These are phyloP conservation scores for Pangasius sanitwongsei DNA, from an alignment of 2,797 vertebrate genomes.

Conservation along the genomic window DNA sequence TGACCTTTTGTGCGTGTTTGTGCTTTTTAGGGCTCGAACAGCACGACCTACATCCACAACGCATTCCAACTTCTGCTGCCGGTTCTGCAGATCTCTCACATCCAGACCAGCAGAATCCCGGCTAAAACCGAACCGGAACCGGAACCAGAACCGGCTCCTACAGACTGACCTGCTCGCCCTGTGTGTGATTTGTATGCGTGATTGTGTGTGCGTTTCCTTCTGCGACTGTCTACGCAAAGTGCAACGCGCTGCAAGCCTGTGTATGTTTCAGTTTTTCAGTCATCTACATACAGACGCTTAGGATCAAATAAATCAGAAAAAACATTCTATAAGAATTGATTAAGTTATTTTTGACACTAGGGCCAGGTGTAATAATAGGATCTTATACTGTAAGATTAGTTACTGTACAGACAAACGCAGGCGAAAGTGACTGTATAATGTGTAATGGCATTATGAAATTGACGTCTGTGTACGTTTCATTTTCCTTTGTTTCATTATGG, in stretches of 20 bases:
- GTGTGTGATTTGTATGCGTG: neutral
- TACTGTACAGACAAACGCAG: neutral
- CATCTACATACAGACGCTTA: conserved; percentile 30
- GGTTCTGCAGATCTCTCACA: conserved; percentile 88
- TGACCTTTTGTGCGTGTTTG: neutral
- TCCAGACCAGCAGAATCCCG: conserved; percentile 76
- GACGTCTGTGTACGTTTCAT: neutral
- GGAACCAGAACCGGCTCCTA: conserved; percentile 43
- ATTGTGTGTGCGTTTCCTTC: conserved; percentile 18
- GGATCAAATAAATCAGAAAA: neutral
- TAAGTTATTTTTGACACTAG: conserved; percentile 3
- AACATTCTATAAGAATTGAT: neutral
- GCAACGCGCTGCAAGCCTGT: conserved; percentile 19
- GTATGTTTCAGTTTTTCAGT: neutral
- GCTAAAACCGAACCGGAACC: conserved; percentile 49
- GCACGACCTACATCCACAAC: conserved; percentile 89
- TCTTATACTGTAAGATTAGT: neutral
- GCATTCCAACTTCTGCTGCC: conserved; percentile 94
- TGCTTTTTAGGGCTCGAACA: conserved; percentile 85
- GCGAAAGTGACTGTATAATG: neutral
- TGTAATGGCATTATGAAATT: neutral
- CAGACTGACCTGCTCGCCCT: conserved; percentile 31
- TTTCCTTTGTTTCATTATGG: neutral
- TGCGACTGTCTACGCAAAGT: conserved; percentile 43
- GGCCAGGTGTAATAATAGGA: neutral